These are phyloP conservation scores for Nothura maculosa DNA, from an alignment of 2,797 vertebrate species.

Conservation along the genomic window DNA sequence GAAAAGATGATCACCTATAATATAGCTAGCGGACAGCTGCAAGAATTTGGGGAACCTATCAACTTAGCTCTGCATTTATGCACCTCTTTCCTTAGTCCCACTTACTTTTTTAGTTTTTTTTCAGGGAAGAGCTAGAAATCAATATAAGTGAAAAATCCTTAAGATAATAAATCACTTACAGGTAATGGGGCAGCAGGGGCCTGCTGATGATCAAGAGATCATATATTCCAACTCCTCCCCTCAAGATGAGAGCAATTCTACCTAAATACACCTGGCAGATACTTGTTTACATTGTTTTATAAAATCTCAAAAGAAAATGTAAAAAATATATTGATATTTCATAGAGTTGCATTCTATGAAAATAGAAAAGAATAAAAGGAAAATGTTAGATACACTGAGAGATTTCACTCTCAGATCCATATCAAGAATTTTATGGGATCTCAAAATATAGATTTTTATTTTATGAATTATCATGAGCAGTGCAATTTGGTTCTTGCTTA, in stretches of 20 bases:
- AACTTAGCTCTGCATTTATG: conserved; percentile 1
- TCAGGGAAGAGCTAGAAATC: background rate
- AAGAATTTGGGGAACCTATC: conserved; percentile 36
- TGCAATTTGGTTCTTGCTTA: background rate
- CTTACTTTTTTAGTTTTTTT: background rate
- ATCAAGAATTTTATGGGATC: background rate
- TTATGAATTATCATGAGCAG: background rate
- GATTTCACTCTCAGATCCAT: background rate
- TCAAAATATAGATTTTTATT: accelerated
- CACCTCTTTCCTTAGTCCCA: background rate
- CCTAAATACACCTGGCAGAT: background rate
- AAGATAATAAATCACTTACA: background rate
- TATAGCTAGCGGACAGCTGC: conserved; percentile 62
- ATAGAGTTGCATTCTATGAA: background rate
- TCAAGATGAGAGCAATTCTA: background rate
- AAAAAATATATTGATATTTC: background rate
- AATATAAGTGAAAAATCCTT: background rate
- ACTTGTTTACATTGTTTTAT: background rate
- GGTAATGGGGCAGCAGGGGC: background rate
- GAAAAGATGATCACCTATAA: conserved; percentile 74
- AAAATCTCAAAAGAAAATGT: background rate
- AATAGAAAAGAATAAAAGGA: background rate
- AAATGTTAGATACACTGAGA: background rate
- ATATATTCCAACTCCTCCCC: background rate
- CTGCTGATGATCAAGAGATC: background rate